A percentile compares a stretch with the other conserved stretches of the same genome.
Evolutionary conservation across 1,140 invertebrate genomes (phyloP).

Genomic region (Diploscapter pachys): DNA sequence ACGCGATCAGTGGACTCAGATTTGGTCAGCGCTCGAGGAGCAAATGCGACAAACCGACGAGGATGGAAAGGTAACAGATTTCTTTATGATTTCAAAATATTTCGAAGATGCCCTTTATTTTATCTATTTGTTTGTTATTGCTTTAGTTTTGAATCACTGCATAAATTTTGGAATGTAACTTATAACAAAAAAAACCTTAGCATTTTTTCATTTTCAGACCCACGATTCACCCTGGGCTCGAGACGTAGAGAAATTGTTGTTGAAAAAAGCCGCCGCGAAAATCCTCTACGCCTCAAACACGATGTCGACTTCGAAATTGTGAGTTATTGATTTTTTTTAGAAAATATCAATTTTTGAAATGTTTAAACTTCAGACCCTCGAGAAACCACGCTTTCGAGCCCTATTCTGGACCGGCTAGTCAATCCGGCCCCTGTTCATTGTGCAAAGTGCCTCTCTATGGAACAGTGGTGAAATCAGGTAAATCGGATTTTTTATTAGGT

Average conservation of each 20-base stretch:
- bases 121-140: background rate
- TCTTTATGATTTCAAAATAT: too few species aligned
- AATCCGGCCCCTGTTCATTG: background rate
- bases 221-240: background rate
- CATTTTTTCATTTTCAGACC: too few species aligned
- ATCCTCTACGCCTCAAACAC: too few species aligned
- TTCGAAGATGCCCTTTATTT: background rate
- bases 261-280: constrained; percentile 9
- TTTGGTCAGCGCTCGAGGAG: background rate
- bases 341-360: background rate
- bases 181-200: too few species aligned
- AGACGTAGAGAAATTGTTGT: background rate
- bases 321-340: background rate
- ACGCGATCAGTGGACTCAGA: background rate
- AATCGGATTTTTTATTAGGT: background rate
- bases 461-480: constrained; percentile 8
- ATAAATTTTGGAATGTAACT: too few species aligned
- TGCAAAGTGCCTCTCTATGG: constrained; percentile 11
- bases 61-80: background rate
- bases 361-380: background rate
- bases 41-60: background rate
- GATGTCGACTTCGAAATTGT: too few species aligned
- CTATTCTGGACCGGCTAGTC: background rate
- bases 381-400: constrained; percentile 9
- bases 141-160: background rate